Evolutionary conservation across 2,797 vertebrate genomes (phyloP).

Genomic region (Spinibarbus caldwelli): DNA sequence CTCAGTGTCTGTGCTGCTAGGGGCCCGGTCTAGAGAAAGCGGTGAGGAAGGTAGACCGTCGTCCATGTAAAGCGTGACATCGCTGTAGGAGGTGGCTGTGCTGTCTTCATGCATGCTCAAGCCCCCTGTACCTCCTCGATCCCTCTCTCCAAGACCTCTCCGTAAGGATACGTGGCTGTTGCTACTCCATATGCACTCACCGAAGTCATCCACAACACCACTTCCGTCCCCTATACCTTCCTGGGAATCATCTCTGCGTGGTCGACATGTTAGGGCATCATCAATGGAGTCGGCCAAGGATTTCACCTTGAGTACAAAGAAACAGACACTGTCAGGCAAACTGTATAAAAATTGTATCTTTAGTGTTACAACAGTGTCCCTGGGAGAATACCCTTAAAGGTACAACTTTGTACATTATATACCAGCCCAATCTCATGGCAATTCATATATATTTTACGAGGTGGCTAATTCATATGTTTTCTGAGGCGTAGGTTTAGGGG

Average conservation of each 20-base stretch:
- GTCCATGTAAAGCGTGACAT: conserved; percentile 92
- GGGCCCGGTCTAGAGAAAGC: conserved; percentile 80
- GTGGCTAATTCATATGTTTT: neutral
- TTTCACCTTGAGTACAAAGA: conserved; percentile 80
- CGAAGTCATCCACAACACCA: conserved; percentile 77
- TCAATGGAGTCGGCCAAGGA: conserved; percentile 92
- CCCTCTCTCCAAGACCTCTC: conserved; percentile 62
- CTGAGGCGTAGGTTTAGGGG: neutral
- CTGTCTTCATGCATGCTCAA: conserved; percentile 88
- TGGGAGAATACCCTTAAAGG: neutral
- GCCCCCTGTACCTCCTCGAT: conserved; percentile 67
- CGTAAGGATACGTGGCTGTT: conserved; percentile 64
- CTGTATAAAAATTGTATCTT: neutral
- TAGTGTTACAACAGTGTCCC: neutral
- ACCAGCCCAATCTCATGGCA: neutral
- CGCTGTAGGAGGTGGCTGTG: conserved; percentile 90
- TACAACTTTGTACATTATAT: neutral
- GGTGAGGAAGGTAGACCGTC: conserved; percentile 86
- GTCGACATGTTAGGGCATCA: conserved; percentile 87
- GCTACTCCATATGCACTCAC: conserved; percentile 74
- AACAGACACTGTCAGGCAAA: neutral
- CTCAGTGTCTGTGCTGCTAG: conserved; percentile 85
- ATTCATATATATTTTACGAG: neutral
- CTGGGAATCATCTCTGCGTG: conserved; percentile 77
- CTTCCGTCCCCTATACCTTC: conserved; percentile 76